Conservation (phyloP, 2,797 vertebrate species). For the Mastacembelus armatus region DNA sequence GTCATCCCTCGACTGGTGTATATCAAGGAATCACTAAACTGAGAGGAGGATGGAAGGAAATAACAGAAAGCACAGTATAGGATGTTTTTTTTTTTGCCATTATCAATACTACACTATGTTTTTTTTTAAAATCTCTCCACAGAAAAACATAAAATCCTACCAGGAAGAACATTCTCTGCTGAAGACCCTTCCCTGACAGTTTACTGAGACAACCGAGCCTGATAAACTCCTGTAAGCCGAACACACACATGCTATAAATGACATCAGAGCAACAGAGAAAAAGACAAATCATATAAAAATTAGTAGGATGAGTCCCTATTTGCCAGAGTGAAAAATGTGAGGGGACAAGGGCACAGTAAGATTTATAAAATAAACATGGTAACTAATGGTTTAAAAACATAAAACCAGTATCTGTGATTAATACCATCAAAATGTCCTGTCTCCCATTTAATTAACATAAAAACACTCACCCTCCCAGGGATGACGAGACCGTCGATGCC, state of each 20-base stretch:
- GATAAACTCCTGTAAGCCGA: slow-evolving; percentile 91
- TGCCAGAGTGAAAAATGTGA: no score
- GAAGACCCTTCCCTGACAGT: slow-evolving; percentile 95
- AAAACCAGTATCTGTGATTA: no score
- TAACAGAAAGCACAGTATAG: no score
- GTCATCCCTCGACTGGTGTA: slow-evolving; percentile 97
- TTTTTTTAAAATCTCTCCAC: neutral
- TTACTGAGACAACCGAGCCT: slow-evolving; percentile 96
- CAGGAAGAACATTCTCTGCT: slow-evolving; percentile 99
- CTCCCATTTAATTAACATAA: neutral
- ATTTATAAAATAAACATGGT: no score
- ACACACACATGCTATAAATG: slow-evolving; percentile 11
- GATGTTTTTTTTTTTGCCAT: neutral
- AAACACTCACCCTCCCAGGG: slow-evolving; percentile 86
- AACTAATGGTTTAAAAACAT: no score
- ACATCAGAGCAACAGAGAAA: neutral
- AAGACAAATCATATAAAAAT: no score
- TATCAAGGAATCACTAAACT: slow-evolving; percentile 94
- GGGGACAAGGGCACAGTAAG: no score
- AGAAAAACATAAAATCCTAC: slow-evolving; percentile 72
- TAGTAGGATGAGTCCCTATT: neutral
- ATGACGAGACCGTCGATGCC: slow-evolving; percentile 91
- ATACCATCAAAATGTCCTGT: neutral
- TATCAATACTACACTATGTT: no score
- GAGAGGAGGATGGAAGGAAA: slow-evolving; percentile 3